Base-by-base conservation (phyloP, 2,888 invertebrate genomes). In the Mimachlamys varia region DNA sequence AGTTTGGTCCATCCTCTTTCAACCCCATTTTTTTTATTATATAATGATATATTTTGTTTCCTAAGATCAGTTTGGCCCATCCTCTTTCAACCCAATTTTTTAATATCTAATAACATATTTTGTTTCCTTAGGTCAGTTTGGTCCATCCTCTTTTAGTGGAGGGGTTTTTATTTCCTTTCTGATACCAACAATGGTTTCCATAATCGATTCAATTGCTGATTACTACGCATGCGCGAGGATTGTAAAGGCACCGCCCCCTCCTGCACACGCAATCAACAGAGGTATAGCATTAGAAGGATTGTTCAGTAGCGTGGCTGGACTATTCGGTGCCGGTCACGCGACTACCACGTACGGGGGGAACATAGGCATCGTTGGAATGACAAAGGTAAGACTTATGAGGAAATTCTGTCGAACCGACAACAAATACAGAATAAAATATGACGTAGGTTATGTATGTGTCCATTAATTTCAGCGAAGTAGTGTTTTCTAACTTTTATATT, bases 331-430 rank as follows among this genome's bases (percentile, higher is more conserved):
- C 49, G 98, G 98, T 0, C 98, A 98, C 95, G 98, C 98, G 0
- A 98, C 98, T 89, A 98, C 98, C 94, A 98, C 98, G 0, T 98
- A 98, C 95, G 98, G 98, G 53, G 98, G 98, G 96, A 98, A 98
- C 96, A 98, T 99, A 87, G 98, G 98, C 0, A 98, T 98, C 0
- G 98, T 98, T 93, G 98, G 98, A 87, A 98, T 98, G 1, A 98
- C 98, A 5, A 98, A 98, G 97, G 98, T 98, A 94, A 58, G 58
- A n/a, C 5, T 88, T 1, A 58, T 19, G 22, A 44, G 44, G 44
- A 44, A n/a, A 44, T 44, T 44, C 7, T 3, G 44, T 44, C 3
- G 44, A 44, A 3, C 44, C 44, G 44, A 7, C 44, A 44, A 3
- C 4, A 7, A 5, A 44, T 44, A 7, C 44, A 44, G 7, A 44